Evolutionary conservation across 2,113 vertebrate genomes (phyloP).

Genomic region (Eidolon helvum): DNA sequence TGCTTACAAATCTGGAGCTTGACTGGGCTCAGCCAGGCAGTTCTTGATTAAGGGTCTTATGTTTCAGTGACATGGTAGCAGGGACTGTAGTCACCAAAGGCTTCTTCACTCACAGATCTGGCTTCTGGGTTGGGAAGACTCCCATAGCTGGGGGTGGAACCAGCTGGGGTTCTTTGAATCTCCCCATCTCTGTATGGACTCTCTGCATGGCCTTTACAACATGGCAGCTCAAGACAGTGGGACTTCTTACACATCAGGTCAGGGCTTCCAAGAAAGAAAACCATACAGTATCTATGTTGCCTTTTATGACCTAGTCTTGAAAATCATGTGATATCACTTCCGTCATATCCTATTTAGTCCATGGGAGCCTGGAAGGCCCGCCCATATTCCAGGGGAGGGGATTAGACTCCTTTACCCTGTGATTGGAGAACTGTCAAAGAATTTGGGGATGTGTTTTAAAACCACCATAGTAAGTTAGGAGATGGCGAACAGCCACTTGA

Average conservation of each 20-base stretch:
- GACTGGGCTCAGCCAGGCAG: background rate
- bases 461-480: background rate
- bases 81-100: background rate
- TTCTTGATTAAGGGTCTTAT: background rate
- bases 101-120: background rate
- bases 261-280: constrained; percentile 16
- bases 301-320: background rate
- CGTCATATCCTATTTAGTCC: too few relatives aligned
- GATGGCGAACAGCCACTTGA: background rate
- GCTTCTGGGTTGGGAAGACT: background rate
- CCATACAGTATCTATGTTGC: background rate
- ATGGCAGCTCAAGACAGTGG: background rate
- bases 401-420: background rate
- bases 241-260: background rate
- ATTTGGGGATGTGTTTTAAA: background rate
- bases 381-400: background rate
- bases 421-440: background rate
- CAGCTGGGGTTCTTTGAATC: background rate
- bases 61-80: background rate
- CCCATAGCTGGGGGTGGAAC: background rate
- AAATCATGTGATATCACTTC: background rate
- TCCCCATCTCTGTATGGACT: background rate
- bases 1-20: background rate
- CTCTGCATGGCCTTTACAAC: background rate
- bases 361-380: background rate